Conservation (phyloP, 2,113 vertebrate genomes). For the Pogona vitticeps region DNA sequence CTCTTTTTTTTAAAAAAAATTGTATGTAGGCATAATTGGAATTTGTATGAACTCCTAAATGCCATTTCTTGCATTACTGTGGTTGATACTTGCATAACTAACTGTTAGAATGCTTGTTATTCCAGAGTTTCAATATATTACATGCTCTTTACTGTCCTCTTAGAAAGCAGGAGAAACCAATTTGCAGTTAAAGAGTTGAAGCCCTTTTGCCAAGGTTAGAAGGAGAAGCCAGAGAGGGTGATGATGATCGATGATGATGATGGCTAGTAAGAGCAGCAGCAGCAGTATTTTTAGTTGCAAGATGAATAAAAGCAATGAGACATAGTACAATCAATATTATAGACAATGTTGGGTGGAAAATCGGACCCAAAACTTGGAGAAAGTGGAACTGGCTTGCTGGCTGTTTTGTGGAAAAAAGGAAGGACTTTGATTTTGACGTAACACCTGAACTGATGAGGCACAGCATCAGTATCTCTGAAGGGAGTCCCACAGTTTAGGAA, state of each 20-base stretch:
- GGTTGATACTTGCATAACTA: conserved; percentile 31
- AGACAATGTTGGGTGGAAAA: not conserved
- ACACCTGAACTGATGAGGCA: not conserved
- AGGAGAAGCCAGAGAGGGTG: not conserved
- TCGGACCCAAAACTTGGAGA: not conserved
- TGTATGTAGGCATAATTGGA: not conserved
- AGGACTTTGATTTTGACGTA: not conserved
- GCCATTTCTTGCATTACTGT: conserved; percentile 24
- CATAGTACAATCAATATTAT: not conserved
- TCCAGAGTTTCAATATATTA: conserved; percentile 12
- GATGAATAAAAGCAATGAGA: not conserved
- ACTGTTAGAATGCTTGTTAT: conserved; percentile 10
- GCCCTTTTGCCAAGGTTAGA: not conserved
- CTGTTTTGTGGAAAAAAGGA: not conserved
- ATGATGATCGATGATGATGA: not conserved
- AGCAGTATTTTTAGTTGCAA: not conserved
- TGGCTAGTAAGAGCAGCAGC: not conserved
- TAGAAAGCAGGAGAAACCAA: not conserved
- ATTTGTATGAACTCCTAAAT: conserved; percentile 2
- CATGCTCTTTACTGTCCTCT: conserved; percentile 17
- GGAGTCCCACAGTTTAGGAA: not conserved
- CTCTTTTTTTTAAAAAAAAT: not conserved
- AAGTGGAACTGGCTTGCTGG: not conserved
- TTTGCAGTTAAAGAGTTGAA: not conserved
- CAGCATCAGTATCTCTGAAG: not conserved